Conservation (phyloP, 2,888 invertebrate species). For the Corythucha ciliata region DNA sequence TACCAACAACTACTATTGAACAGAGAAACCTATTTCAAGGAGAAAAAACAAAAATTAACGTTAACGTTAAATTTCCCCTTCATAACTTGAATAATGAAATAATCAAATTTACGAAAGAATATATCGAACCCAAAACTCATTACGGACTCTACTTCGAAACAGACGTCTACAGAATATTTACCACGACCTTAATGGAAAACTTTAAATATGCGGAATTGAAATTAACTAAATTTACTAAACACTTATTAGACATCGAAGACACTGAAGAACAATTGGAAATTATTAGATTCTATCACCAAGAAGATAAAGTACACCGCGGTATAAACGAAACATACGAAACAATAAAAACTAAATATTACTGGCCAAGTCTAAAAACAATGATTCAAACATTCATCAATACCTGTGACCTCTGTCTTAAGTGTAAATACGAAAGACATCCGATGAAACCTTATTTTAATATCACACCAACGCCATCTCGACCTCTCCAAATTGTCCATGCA, state of each 20-base stretch:
- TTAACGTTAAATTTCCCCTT: too few relatives aligned
- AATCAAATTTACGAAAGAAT: too few relatives aligned
- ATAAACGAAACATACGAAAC: slow-evolving; percentile 20
- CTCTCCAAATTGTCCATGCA: slow-evolving; percentile 14
- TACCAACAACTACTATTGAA: too few relatives aligned
- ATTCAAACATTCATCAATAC: slow-evolving; percentile 13
- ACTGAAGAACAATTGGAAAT: slow-evolving; percentile 2
- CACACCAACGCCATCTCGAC: slow-evolving; percentile 6
- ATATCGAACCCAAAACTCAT: too few relatives aligned
- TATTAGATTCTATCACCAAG: slow-evolving; percentile 3
- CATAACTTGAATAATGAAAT: too few relatives aligned
- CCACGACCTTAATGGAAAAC: background rate
- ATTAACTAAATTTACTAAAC: background rate
- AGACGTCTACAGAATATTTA: too few relatives aligned
- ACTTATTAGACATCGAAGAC: slow-evolving; percentile 10
- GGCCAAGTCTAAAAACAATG: slow-evolving; percentile 16
- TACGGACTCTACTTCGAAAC: too few relatives aligned
- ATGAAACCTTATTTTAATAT: slow-evolving; percentile 14
- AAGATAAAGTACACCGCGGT: slow-evolving; percentile 11
- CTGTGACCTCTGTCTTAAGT: slow-evolving; percentile 11
- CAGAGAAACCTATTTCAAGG: too few relatives aligned
- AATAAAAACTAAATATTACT: slow-evolving; percentile 17
- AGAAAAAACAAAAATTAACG: too few relatives aligned
- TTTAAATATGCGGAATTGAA: slow-evolving; percentile 5
- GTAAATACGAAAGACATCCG: slow-evolving; percentile 18